Evolutionary conservation across 2,888 invertebrate genomes (phyloP).

Genomic region (Synanthedon tipuliformis): DNA sequence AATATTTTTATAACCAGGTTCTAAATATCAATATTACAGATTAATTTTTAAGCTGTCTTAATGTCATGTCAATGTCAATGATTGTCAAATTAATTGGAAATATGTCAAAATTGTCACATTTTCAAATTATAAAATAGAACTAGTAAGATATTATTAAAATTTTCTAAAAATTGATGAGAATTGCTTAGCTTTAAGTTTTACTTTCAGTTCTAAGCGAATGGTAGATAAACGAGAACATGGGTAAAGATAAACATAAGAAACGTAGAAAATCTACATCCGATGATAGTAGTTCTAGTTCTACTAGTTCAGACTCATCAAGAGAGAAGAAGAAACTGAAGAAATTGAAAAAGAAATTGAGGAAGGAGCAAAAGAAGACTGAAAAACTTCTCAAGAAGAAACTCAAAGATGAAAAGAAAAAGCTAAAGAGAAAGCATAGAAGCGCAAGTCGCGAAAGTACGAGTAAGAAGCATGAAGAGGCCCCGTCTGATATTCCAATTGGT

Average conservation of each 20-base stretch:
- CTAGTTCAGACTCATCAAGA: conserved; percentile 53
- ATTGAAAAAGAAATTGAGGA: conserved; percentile 67
- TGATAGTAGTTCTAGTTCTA: conserved; percentile 40
- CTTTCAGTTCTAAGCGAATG: too few relatives aligned
- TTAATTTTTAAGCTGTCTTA: too few relatives aligned
- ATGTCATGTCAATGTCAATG: too few relatives aligned
- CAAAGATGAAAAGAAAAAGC: conserved; percentile 53
- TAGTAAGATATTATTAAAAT: too few relatives aligned
- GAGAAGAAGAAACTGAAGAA: conserved; percentile 66
- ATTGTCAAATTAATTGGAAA: too few relatives aligned
- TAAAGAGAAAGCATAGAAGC: conserved; percentile 37
- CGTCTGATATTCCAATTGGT: conserved; percentile 61
- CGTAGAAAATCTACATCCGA: conserved; percentile 32
- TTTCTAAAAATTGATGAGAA: too few relatives aligned
- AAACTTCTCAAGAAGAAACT: conserved; percentile 65
- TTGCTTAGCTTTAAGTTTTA: too few relatives aligned
- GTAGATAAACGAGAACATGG: conserved; percentile 23
- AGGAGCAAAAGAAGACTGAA: conserved; percentile 64
- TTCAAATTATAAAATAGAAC: too few relatives aligned
- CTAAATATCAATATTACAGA: too few relatives aligned
- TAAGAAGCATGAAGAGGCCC: conserved; percentile 21
- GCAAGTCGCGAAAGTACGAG: conserved; percentile 17
- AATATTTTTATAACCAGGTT: too few relatives aligned
- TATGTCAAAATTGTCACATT: too few relatives aligned
- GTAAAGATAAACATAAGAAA: conserved; percentile 56